These are phyloP conservation scores for Equus przewalskii DNA, from an alignment of 2,113 vertebrate genomes.

Conservation along the genomic window DNA sequence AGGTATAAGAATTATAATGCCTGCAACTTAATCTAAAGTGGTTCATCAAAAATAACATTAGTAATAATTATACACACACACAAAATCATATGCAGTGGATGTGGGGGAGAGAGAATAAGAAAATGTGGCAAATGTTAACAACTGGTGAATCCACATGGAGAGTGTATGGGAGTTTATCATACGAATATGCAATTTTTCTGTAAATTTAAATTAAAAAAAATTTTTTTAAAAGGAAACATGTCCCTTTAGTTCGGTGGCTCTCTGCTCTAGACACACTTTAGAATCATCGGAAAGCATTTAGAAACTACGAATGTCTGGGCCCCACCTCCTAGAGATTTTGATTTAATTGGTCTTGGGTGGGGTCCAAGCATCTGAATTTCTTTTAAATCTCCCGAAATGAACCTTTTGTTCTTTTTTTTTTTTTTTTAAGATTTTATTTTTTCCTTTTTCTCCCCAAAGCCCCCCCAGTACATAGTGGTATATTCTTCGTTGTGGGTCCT, in stretches of 20 bases:
- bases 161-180: neutral
- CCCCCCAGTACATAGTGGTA: too few species aligned
- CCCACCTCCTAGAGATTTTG: neutral
- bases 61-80: neutral
- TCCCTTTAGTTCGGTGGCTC: neutral
- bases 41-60: conserved; percentile 1
- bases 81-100: neutral
- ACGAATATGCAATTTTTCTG: neutral
- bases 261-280: neutral
- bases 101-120: neutral
- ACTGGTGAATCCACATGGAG: neutral
- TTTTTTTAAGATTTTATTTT: too few species aligned
- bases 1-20: neutral
- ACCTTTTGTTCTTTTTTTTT: neutral
- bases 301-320: neutral
- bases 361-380: neutral
- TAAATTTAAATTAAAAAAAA: neutral
- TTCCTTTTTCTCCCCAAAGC: too few species aligned
- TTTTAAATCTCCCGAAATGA: neutral
- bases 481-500: neutral
- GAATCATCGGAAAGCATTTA: neutral
- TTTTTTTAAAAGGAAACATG: neutral
- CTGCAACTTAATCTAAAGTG: neutral
- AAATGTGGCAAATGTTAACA: conserved; percentile 10
- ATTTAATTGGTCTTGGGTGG: neutral